Conservation (phyloP, 2,113 vertebrate species). For the Danionella cerebrum region DNA sequence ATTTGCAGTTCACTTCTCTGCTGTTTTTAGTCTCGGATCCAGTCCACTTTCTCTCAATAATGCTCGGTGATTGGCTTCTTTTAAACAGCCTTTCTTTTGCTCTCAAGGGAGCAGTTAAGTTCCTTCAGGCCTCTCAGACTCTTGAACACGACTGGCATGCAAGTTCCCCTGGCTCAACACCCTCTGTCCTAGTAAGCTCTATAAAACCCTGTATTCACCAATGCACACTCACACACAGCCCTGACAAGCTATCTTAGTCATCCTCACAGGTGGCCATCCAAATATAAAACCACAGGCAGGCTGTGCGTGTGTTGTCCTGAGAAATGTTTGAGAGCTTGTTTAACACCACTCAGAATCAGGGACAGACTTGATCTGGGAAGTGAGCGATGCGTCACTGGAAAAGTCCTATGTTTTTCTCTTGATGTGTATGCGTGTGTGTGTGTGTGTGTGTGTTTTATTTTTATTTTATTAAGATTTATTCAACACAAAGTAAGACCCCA, state of each 20-base stretch:
- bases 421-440: too few relatives aligned
- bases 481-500: too few relatives aligned
- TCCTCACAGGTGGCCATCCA: constrained; percentile 44
- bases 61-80: background rate
- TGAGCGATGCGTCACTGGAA: constrained; percentile 1
- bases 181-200: constrained; percentile 29
- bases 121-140: constrained; percentile 36
- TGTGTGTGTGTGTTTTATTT: too few relatives aligned
- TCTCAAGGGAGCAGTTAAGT: constrained; percentile 36
- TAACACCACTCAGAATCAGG: constrained; percentile 8
- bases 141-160: constrained; percentile 47
- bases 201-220: constrained; percentile 33
- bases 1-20: background rate
- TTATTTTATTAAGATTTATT: too few relatives aligned
- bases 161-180: constrained; percentile 26
- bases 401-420: background rate
- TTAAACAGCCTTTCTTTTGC: background rate
- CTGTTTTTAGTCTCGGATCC: background rate
- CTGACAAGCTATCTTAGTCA: constrained; percentile 27
- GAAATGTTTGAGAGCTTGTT: constrained; percentile 36
- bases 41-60: background rate
- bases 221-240: background rate
- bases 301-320: background rate
- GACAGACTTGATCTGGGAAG: constrained; percentile 28
- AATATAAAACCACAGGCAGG: constrained; percentile 22